A percentile compares a stretch with the other conserved stretches of the same genome.
These are phyloP conservation scores for Lissonota sp. DNA, from an alignment of 2,888 invertebrate genomes.

Conservation along the genomic window DNA sequence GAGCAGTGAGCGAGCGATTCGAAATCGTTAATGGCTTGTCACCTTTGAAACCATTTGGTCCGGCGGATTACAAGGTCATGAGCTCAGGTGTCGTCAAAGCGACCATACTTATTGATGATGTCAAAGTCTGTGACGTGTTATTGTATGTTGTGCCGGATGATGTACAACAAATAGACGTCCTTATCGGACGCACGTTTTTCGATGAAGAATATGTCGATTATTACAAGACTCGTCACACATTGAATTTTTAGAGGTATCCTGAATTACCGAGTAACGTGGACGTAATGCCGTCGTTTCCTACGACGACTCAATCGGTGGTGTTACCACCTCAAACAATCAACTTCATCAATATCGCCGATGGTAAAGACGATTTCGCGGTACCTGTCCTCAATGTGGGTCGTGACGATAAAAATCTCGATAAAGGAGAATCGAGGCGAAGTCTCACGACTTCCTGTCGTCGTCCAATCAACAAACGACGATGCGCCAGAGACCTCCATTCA, in stretches of 20 bases:
- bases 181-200: constrained; percentile 37
- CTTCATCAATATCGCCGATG: constrained; percentile 9
- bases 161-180: constrained; percentile 4
- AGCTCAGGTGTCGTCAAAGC: constrained; percentile 6
- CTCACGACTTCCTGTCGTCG: no score
- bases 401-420: no score
- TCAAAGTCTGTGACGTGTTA: not conserved
- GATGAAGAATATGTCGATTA: constrained; percentile 4
- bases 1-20: not conserved
- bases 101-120: not conserved
- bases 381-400: constrained; percentile 3
- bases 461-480: no score
- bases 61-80: not conserved
- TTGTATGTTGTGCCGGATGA: constrained; percentile 36
- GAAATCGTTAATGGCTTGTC: not conserved
- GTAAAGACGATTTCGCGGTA: not conserved
- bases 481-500: no score
- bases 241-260: not conserved
- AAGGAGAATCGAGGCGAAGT: no score
- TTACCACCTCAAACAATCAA: constrained; percentile 10
- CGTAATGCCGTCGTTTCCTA: not conserved
- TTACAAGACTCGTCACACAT: not conserved
- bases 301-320: not conserved
- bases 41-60: constrained; percentile 28
- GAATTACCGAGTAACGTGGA: not conserved